phyloP scores from a whole-genome alignment of 1,140 invertebrate genomes.

The Drosophila subpulchrella region DNA sequence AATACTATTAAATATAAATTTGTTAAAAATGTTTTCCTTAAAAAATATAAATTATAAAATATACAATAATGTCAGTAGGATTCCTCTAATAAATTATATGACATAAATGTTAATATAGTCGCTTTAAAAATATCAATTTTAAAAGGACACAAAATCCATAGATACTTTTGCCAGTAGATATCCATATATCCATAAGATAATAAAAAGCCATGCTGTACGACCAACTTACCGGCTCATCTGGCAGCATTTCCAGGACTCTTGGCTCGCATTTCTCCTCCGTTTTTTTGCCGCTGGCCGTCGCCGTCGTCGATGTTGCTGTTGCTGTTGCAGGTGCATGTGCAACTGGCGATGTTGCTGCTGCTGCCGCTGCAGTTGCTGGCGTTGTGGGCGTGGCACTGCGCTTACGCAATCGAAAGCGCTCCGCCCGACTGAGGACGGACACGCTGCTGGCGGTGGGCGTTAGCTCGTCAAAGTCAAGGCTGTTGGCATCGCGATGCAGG shows the following conservation, averaged over 20 bases:
- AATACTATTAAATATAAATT: too few relatives aligned
- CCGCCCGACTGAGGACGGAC: constrained; percentile 53
- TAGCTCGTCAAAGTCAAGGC: constrained; percentile 64
- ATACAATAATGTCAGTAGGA: too few relatives aligned
- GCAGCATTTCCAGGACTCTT: constrained; percentile 72
- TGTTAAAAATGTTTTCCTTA: too few relatives aligned
- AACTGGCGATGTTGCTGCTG: constrained; percentile 6
- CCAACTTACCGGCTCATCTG: constrained; percentile 79
- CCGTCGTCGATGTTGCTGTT: background rate
- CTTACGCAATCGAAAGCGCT: constrained; percentile 57
- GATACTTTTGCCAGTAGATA: too few relatives aligned
- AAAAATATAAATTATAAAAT: too few relatives aligned
- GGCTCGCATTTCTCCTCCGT: constrained; percentile 75
- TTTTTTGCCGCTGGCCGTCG: constrained; percentile 14
- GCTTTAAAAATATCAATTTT: too few relatives aligned
- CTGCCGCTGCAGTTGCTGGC: constrained; percentile 23
- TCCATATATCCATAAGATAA: background rate
- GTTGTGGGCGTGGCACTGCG: constrained; percentile 61
- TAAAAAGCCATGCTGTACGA: background rate
- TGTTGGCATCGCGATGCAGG: constrained; percentile 41
- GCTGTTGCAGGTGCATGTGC: constrained; percentile 15
- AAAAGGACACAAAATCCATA: too few relatives aligned
- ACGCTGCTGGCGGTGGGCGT: constrained; percentile 61
- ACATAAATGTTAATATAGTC: too few relatives aligned
- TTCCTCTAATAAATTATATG: too few relatives aligned